A percentile compares a stretch with the other conserved stretches of the same genome.
Conservation (phyloP, 2,113 vertebrate species). For the Peromyscus leucopus region DNA sequence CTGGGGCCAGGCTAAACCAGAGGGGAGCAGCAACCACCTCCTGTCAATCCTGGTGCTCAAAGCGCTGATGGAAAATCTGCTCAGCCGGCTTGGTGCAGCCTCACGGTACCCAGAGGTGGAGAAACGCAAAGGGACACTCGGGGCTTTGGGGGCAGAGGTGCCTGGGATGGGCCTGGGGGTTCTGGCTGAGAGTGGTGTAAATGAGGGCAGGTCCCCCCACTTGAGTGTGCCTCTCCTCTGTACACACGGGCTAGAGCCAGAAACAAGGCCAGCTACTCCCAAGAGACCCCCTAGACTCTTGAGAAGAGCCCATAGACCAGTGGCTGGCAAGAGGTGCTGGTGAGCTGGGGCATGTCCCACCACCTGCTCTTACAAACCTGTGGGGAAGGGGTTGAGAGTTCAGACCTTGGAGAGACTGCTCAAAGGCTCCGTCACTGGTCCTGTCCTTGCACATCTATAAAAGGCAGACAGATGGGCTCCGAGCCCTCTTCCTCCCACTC, state of each 20-base stretch:
- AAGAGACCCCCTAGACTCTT: neutral
- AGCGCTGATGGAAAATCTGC: neutral
- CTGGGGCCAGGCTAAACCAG: neutral
- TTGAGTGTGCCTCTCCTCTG: neutral
- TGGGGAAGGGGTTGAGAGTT: neutral
- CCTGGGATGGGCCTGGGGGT: neutral
- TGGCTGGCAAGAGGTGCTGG: neutral
- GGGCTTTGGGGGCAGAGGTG: neutral
- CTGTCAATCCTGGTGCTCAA: neutral
- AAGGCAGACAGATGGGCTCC: neutral
- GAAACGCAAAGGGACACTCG: neutral
- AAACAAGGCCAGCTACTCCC: neutral
- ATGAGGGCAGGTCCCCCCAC: neutral
- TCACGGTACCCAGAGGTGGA: neutral
- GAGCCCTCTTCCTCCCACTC: neutral
- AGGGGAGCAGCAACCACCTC: neutral
- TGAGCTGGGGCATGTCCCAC: neutral
- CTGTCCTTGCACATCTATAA: neutral
- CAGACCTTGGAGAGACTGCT: neutral
- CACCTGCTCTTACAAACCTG: neutral
- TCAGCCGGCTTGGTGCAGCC: neutral
- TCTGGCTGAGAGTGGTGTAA: neutral
- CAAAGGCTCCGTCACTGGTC: rapidly evolving
- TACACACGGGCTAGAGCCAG: neutral
- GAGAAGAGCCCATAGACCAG: neutral